Percentiles rank a stretch among this genome's conserved stretches.
Evolutionary conservation across 2,113 vertebrate genomes (phyloP).

Genomic region (Caranx melampygus): DNA sequence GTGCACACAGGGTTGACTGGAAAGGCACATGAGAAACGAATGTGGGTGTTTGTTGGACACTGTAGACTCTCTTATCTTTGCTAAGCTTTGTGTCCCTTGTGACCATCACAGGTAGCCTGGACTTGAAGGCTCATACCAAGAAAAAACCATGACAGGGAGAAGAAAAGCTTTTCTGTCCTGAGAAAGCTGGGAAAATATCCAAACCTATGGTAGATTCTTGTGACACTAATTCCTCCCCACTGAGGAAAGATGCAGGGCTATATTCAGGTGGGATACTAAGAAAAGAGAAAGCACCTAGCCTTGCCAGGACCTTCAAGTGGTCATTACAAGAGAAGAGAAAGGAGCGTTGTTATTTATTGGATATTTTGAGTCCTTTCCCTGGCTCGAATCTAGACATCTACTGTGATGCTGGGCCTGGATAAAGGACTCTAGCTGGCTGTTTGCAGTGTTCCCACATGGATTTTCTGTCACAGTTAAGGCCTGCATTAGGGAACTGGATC

Average conservation of each 20-base stretch:
- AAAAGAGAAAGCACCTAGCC: constrained; percentile 28
- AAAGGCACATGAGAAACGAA: constrained; percentile 35
- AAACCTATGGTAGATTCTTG: constrained; percentile 52
- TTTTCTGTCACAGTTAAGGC: constrained; percentile 61
- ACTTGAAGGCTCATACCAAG: constrained; percentile 2
- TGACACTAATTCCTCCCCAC: constrained; percentile 60
- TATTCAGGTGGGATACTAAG: constrained; percentile 25
- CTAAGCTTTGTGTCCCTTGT: constrained; percentile 35
- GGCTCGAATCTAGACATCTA: constrained; percentile 17
- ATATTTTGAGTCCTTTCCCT: constrained; percentile 35
- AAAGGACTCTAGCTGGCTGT: constrained; percentile 25
- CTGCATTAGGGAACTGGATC: constrained; percentile 65
- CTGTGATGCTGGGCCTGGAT: constrained; percentile 32
- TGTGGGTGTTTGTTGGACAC: constrained; percentile 47
- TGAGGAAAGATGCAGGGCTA: constrained; percentile 25
- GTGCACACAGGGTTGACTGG: constrained; percentile 43
- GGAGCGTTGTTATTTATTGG: constrained; percentile 36
- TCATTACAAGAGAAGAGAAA: constrained; percentile 41
- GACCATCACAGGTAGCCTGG: constrained; percentile 60
- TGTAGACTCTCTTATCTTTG: constrained; percentile 19
- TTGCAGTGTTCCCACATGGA: constrained; percentile 55
- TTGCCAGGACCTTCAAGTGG: constrained; percentile 52
- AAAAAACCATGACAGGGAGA: constrained; percentile 28
- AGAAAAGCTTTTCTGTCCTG: constrained; percentile 53
- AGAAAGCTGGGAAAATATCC: constrained; percentile 53